Conservation (phyloP, 2,113 vertebrate genomes). For the Urocitellus parryii region DNA sequence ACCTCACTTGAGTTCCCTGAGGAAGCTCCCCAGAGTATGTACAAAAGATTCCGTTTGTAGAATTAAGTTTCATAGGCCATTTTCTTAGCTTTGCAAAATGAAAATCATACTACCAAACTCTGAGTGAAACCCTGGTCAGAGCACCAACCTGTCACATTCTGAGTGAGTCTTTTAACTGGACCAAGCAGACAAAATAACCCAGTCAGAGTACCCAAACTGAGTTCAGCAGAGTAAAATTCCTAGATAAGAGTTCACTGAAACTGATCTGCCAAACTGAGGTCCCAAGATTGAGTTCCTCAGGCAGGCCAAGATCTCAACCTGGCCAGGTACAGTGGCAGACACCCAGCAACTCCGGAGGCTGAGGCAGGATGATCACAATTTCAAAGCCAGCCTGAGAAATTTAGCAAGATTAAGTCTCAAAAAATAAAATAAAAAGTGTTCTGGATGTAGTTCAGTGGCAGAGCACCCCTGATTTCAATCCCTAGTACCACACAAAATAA, state of each 20-base stretch:
- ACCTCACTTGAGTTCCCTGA: not conserved
- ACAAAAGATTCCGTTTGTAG: not conserved
- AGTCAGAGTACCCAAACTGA: not conserved
- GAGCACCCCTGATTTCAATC: not conserved
- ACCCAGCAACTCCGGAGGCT: too few relatives aligned
- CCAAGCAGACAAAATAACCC: not conserved
- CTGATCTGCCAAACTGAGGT: not conserved
- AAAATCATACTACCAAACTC: conserved; percentile 18
- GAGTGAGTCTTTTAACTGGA: not conserved
- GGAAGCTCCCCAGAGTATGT: conserved; percentile 9
- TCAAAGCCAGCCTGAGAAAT: too few relatives aligned
- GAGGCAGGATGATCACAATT: too few relatives aligned
- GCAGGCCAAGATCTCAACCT: not conserved
- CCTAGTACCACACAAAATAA: not conserved
- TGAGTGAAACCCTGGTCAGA: not conserved
- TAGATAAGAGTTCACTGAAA: not conserved
- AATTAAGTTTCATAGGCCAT: not conserved
- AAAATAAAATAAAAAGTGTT: not conserved
- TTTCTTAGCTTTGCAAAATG: not conserved
- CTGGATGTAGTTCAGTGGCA: not conserved
- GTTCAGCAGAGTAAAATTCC: conserved; percentile 11
- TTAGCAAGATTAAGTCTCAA: too few relatives aligned
- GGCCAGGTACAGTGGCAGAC: too few relatives aligned
- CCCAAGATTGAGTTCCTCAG: not conserved
- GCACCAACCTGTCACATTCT: not conserved